Base-by-base conservation (phyloP, 2,888 invertebrate species). In the Tubulanus polymorphus region DNA sequence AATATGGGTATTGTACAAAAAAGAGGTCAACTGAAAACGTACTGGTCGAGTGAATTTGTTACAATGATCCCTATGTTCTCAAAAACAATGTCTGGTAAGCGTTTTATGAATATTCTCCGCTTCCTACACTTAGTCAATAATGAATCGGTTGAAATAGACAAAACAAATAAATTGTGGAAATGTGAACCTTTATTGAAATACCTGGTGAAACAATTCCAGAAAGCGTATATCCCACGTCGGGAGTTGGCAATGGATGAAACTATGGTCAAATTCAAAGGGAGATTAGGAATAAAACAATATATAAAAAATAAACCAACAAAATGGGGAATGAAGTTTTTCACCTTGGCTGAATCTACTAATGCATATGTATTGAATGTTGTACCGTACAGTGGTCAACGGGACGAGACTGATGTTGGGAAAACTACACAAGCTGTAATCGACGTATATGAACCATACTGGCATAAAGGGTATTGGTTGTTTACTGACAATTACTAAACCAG, bases 281-380 rank as follows among this genome's bases (percentile, higher is more conserved):
- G 50, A 3, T 35, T 50, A 37, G 32, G 32, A 1, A 37, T 37
- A 2, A n/a, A 37, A 18, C 30, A 50, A 12, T 50, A 35, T 12
- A 50, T 35, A 23, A 41, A 23, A 15, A 41, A 41, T 41, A 61
- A 58, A 32, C 60, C 57, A 5, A 45, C 53, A 15, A 41, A 41
- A 12, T 56, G 57, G 58, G 58, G 58, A 3, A 23, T 61, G 30
- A 58, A 61, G 26, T 41, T 58, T 15, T 56, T 56, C 56, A 54
- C 37, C 18, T 23, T 41, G 20, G 5, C 6, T 15, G 41, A 50
- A 30, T 50, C 50, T 1, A 18, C 3, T n/a, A 30, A 12, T 1
- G 50, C 32, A 18, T 50, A 50, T 32, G n/a, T 32, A 25, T 20
- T 50, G 2, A 50, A 30, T 32, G 29, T 18, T n/a, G n/a, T 41